Conservation (phyloP, 1,140 invertebrate genomes). For the Epicauta chinensis region DNA sequence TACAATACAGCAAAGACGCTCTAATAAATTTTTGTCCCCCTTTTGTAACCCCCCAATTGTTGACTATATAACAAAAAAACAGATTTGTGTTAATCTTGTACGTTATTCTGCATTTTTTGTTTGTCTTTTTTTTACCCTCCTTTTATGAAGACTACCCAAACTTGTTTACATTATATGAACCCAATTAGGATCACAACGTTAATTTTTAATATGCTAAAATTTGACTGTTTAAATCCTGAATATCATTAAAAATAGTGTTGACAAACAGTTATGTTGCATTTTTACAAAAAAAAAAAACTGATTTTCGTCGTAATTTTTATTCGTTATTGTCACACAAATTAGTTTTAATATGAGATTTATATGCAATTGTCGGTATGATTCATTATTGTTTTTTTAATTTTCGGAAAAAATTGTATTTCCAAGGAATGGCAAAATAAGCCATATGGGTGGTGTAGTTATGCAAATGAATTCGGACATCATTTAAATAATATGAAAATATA, state of each 20-base stretch:
- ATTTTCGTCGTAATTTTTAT: no score
- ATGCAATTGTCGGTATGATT: not conserved
- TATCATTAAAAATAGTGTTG: no score
- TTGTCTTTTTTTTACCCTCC: constrained; percentile 1
- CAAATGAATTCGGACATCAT: constrained; percentile 20
- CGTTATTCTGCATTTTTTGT: constrained; percentile 4
- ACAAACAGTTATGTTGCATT: no score
- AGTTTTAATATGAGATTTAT: not conserved
- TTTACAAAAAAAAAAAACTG: no score
- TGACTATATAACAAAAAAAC: constrained; percentile 2
- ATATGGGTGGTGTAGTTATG: constrained; percentile 2
- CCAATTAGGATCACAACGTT: constrained; percentile 13
- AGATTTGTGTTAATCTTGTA: constrained; percentile 15
- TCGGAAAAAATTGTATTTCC: not conserved
- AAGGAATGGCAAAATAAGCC: not conserved
- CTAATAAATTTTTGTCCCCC: constrained; percentile 11
- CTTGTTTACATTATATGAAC: constrained; percentile 10
- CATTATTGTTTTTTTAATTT: no score
- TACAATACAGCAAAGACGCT: constrained; percentile 12
- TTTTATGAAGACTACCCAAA: constrained; percentile 5
- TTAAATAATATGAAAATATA: constrained; percentile 21
- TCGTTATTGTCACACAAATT: no score
- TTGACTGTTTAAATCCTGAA: no score
- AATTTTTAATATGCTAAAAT: constrained; percentile 4
- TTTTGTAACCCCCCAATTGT: constrained; percentile 10